phyloP scores from a whole-genome alignment of 2,888 invertebrate species.

The Ochropleura leucogaster region DNA sequence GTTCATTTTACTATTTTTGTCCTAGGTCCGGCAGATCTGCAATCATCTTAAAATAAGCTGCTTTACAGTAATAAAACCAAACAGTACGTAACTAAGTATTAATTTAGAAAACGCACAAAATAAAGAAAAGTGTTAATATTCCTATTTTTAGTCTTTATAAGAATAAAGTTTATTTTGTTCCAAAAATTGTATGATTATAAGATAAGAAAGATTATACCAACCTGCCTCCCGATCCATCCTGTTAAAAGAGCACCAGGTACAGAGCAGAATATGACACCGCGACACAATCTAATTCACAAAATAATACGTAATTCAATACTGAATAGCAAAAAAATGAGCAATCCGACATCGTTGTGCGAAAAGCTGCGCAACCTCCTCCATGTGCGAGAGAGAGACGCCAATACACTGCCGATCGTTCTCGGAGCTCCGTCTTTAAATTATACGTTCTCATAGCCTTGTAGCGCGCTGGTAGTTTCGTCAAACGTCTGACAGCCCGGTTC shows the following conservation, averaged over 20 bases:
- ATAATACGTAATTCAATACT: conserved; percentile 89
- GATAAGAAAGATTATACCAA: conserved; percentile 70
- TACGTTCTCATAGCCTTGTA: conserved; percentile 91
- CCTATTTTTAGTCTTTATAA: conserved; percentile 23
- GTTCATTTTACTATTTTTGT: conserved; percentile 60
- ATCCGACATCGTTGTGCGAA: conserved; percentile 80
- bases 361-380: conserved; percentile 76
- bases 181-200: conserved; percentile 40
- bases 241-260: conserved; percentile 80
- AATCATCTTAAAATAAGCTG: conserved; percentile 96
- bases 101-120: neutral
- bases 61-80: conserved; percentile 90
- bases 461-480: conserved; percentile 66
- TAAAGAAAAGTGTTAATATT: neutral
- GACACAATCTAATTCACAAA: conserved; percentile 89
- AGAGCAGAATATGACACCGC: conserved; percentile 86
- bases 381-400: conserved; percentile 78
- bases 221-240: conserved; percentile 81
- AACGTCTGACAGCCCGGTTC: conserved; percentile 68
- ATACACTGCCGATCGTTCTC: conserved; percentile 70
- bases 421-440: conserved; percentile 89
- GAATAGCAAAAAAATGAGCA: conserved; percentile 89
- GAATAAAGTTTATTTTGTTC: conserved; percentile 42
- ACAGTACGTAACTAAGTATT: conserved; percentile 69
- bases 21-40: conserved; percentile 98